Evolutionary conservation across 2,888 invertebrate species (phyloP), one percentile per base, ranked within the genome.

Genomic region (Graphium colonna): DNA sequence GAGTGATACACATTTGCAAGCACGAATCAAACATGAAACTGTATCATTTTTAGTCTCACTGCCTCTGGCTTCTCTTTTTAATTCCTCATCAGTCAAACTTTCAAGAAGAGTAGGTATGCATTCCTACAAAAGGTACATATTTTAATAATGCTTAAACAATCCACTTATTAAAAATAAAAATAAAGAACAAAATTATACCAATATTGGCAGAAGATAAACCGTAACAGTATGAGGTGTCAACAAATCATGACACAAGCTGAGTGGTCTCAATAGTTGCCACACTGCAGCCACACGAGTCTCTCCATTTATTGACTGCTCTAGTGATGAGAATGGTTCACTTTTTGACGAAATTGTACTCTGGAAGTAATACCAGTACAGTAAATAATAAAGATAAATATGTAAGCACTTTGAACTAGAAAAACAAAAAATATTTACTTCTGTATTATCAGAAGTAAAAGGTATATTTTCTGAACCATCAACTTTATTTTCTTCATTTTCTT

Each of bases 11-110:
- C 94, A 95, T 85, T 98, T 97, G 63, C 97, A 94, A 36, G 96
- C 95, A 85, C 97, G 96, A 59, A 98, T 96, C 77, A 98, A 96
- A 63, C 96, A 95, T 59, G 98, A 97, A 63, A 98, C 95, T 47
- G 97, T 96, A 86, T 98, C 98, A 79, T 97, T 98, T 87, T 98
- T 98, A 60, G 96, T 96, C 83, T 98, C 98, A 73, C 95, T 95
- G 12, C 92, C 92, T 75, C 98, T 97, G 3, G 97, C 97, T 87
- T 98, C 98, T 65, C 96, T 95, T 78, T 98, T 98, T 56, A 98
- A 83, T 77, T 98, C 98, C 60, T 98, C 98, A 79, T 98, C 98
- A 16, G 97, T 96, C 71, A 98, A 91, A 82, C 96, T 95, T 76
- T 98, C 97, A 74, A 98, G 90, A 72, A 97, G 93, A 69, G 94